Evolutionary conservation across 2,113 vertebrate species (phyloP).

Genomic region (Trichechus manatus): DNA sequence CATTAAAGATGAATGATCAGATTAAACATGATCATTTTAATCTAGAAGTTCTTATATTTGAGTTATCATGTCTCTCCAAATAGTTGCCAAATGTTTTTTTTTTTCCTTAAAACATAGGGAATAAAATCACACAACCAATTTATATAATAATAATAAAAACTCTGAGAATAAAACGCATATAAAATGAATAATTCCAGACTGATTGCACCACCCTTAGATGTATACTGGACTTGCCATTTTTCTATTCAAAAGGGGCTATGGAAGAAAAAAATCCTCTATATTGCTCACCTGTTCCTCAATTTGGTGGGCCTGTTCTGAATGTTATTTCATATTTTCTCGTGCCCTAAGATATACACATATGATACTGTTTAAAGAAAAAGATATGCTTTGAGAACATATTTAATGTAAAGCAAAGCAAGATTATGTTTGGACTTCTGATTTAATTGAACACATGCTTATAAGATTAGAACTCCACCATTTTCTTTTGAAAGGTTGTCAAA

Average conservation of each 20-base stretch:
- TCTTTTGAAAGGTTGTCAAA: background rate
- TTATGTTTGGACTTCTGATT: background rate
- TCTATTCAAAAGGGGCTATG: background rate
- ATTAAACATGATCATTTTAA: background rate
- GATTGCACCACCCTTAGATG: background rate
- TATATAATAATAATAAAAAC: background rate
- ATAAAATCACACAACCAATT: background rate
- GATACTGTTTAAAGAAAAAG: background rate
- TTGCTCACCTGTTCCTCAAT: background rate
- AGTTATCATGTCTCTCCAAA: background rate
- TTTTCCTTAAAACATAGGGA: background rate
- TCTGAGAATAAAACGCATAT: background rate
- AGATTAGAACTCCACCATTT: background rate
- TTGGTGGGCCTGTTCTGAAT: fast-evolving
- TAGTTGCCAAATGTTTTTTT: background rate
- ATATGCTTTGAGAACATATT: background rate
- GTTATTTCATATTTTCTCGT: background rate
- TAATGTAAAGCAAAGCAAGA: background rate
- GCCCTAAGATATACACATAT: background rate
- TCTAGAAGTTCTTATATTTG: background rate
- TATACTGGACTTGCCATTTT: background rate
- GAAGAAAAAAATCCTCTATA: background rate
- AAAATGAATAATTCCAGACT: background rate
- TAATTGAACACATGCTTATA: background rate
- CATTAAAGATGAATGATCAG: background rate